Percentiles rank a stretch among this genome's conserved stretches.
These are phyloP conservation scores for Zelleria hepariella DNA, from an alignment of 2,888 invertebrate species.

Conservation along the genomic window DNA sequence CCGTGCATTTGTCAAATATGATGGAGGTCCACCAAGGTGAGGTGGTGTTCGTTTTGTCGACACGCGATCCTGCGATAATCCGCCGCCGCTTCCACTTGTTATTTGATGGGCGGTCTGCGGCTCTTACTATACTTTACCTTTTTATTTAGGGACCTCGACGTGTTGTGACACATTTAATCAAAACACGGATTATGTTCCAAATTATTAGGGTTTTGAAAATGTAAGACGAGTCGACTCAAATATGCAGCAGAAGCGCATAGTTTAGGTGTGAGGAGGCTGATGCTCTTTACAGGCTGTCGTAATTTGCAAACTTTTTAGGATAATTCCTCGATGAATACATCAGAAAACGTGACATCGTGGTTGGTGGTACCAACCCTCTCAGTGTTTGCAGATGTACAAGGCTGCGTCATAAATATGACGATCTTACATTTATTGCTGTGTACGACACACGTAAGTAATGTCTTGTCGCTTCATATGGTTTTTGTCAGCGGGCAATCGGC, in stretches of 20 bases:
- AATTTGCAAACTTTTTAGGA: background rate
- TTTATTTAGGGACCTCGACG: constrained; percentile 12
- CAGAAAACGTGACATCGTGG: constrained; percentile 32
- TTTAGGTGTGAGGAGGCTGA: too few relatives aligned
- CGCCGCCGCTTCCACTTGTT: constrained; percentile 45
- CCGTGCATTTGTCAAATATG: constrained; percentile 52
- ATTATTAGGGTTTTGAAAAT: background rate
- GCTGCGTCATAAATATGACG: constrained; percentile 56
- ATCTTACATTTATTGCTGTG: constrained; percentile 53
- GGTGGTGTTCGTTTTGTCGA: constrained; percentile 57
- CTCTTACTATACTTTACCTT: constrained; percentile 24
- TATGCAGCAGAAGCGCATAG: too few relatives aligned
- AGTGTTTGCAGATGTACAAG: constrained; percentile 45
- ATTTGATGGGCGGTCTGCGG: constrained; percentile 51
- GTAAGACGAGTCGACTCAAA: background rate
- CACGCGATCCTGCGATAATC: constrained; percentile 54
- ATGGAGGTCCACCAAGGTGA: constrained; percentile 47
- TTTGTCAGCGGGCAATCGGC: constrained; percentile 62
- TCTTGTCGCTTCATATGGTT: constrained; percentile 45
- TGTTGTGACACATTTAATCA: background rate
- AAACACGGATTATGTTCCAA: background rate
- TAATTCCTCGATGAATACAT: constrained; percentile 20
- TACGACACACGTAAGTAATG: constrained; percentile 54
- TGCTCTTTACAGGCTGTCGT: background rate
- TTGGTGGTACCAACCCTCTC: constrained; percentile 39